Evolutionary conservation across 2,797 vertebrate species (phyloP).

Genomic region (Aotus griseimembra): DNA sequence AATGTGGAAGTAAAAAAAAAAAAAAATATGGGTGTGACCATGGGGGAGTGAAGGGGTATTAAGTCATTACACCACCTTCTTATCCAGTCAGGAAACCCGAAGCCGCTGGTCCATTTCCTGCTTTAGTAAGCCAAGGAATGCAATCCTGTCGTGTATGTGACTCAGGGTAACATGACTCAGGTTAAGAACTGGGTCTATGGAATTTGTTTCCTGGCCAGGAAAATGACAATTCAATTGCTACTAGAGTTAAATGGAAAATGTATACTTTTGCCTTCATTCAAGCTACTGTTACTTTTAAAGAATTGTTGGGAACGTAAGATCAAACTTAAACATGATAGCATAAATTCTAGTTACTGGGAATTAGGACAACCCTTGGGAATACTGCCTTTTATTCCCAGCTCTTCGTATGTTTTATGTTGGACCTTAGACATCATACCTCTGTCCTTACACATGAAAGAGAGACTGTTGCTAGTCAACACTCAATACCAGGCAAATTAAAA

Average conservation of each 20-base stretch:
- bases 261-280: constrained; percentile 20
- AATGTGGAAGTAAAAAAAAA: constrained; percentile 29
- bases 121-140: constrained; percentile 46
- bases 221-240: constrained; percentile 31
- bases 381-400: not conserved
- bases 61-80: not conserved
- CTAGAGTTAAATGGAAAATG: constrained; percentile 55
- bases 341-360: not conserved
- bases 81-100: constrained; percentile 48
- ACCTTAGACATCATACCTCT: not conserved
- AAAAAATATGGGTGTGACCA: not conserved
- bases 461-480: not conserved
- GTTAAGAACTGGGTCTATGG: constrained; percentile 33
- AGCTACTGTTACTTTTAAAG: constrained; percentile 35
- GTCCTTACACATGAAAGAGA: not conserved
- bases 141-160: not conserved
- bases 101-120: constrained; percentile 50
- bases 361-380: constrained; percentile 17
- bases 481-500: not conserved
- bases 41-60: not conserved
- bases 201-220: constrained; percentile 56
- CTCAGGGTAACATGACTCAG: constrained; percentile 50
- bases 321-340: constrained; percentile 26
- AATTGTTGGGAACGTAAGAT: not conserved
- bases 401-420: not conserved